Percentiles rank a stretch among this genome's conserved stretches.
These are phyloP conservation scores for Recurvirostra avosetta DNA, from an alignment of 2,113 vertebrate species.

Conservation along the genomic window DNA sequence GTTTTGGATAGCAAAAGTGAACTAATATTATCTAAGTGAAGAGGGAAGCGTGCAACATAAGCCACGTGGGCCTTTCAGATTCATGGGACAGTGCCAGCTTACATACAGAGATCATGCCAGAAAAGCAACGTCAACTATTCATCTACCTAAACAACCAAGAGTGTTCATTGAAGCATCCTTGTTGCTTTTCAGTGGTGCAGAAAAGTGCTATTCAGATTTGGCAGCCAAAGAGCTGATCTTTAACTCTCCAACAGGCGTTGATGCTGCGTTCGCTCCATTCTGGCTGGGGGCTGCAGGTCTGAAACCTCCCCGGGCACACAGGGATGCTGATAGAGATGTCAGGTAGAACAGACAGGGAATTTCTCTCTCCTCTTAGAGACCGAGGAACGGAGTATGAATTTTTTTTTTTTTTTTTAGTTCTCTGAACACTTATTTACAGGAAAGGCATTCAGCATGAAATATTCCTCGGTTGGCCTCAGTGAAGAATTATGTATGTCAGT, in stretches of 20 bases:
- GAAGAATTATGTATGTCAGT: slow-evolving; percentile 10
- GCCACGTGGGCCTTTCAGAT: not conserved
- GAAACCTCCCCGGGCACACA: not conserved
- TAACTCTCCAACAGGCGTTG: not conserved
- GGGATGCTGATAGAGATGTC: slow-evolving; percentile 19
- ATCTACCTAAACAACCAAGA: not conserved
- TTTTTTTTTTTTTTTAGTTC: not conserved
- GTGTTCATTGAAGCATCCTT: slow-evolving; percentile 15
- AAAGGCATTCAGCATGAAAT: not conserved
- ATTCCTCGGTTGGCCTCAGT: not conserved
- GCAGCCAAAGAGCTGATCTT: slow-evolving; percentile 15
- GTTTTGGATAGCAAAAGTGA: not conserved
- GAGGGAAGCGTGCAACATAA: not conserved
- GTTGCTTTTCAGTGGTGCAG: slow-evolving; percentile 24
- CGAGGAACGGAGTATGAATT: not conserved
- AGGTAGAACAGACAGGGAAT: not conserved
- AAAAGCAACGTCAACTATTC: slow-evolving; percentile 11
- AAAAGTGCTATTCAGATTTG: slow-evolving; percentile 23
- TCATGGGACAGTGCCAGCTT: not conserved
- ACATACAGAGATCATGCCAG: not conserved
- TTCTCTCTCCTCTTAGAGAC: not conserved
- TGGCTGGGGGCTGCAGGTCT: not conserved
- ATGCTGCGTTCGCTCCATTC: fast-evolving
- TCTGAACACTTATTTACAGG: slow-evolving; percentile 5
- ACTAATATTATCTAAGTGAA: not conserved